Conservation (phyloP, 2,113 vertebrate species). For the Tapirus terrestris region DNA sequence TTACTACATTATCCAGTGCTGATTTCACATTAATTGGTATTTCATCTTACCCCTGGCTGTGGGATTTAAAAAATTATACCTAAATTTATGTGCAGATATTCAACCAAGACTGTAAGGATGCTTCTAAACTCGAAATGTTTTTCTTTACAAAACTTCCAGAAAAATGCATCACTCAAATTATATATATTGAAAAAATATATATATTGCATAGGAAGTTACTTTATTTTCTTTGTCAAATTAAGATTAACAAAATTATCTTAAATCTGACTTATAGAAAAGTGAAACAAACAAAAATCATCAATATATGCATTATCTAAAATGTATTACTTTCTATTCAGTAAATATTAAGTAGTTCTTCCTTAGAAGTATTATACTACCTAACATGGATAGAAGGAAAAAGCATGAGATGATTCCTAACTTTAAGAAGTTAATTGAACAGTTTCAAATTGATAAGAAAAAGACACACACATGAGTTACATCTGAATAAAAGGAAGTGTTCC, state of each 20-base stretch:
- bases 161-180: background rate
- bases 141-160: background rate
- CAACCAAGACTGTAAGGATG: background rate
- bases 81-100: conserved; percentile 58
- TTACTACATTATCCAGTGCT: background rate
- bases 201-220: background rate
- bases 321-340: background rate
- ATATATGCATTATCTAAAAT: background rate
- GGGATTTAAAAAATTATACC: conserved; percentile 45
- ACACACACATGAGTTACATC: background rate
- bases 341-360: background rate
- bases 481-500: background rate
- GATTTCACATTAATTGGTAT: conserved; percentile 48
- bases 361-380: background rate
- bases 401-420: background rate
- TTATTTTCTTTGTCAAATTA: background rate
- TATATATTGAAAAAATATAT: background rate
- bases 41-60: conserved; percentile 35
- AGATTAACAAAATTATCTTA: conserved; percentile 24
- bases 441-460: background rate
- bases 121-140: background rate
- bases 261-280: background rate
- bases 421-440: background rate
- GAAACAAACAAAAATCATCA: background rate
- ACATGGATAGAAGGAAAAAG: background rate